Evolutionary conservation across 2,888 invertebrate genomes (phyloP).

Genomic region (Scotopteryx bipunctaria): DNA sequence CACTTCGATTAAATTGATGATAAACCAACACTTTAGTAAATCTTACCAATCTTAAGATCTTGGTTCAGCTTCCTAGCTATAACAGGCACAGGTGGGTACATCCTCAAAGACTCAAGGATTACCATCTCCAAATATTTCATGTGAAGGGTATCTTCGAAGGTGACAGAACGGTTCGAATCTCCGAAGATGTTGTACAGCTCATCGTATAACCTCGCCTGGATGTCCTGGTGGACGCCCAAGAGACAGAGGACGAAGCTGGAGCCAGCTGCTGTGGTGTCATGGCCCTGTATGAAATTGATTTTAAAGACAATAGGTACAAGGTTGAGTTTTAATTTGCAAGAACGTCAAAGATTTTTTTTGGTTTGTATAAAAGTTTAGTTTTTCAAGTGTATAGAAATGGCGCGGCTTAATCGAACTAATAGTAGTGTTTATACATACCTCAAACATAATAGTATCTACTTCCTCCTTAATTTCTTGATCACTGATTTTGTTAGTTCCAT

Average conservation of each 20-base stretch:
- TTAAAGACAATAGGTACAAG: too few relatives aligned
- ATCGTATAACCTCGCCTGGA: slow-evolving; percentile 89
- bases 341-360: too few relatives aligned
- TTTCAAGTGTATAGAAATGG: too few relatives aligned
- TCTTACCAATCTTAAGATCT: slow-evolving; percentile 86
- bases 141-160: slow-evolving; percentile 89
- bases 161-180: slow-evolving; percentile 88
- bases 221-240: slow-evolving; percentile 90
- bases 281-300: slow-evolving; percentile 65
- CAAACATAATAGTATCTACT: slow-evolving; percentile 94
- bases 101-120: slow-evolving; percentile 88
- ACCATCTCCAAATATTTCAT: slow-evolving; percentile 93
- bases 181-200: slow-evolving; percentile 91
- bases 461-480: slow-evolving; percentile 93
- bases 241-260: slow-evolving; percentile 93
- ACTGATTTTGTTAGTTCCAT: slow-evolving; percentile 86
- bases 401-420: too few relatives aligned
- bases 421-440: slow-evolving; percentile 85
- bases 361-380: too few relatives aligned
- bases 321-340: too few relatives aligned
- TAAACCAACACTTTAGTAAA: too few relatives aligned
- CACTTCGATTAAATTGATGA: too few relatives aligned
- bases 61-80: slow-evolving; percentile 88
- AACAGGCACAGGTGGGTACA: slow-evolving; percentile 91
- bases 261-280: slow-evolving; percentile 86